phyloP scores from a whole-genome alignment of 2,888 invertebrate species.

The Clostera curtula region DNA sequence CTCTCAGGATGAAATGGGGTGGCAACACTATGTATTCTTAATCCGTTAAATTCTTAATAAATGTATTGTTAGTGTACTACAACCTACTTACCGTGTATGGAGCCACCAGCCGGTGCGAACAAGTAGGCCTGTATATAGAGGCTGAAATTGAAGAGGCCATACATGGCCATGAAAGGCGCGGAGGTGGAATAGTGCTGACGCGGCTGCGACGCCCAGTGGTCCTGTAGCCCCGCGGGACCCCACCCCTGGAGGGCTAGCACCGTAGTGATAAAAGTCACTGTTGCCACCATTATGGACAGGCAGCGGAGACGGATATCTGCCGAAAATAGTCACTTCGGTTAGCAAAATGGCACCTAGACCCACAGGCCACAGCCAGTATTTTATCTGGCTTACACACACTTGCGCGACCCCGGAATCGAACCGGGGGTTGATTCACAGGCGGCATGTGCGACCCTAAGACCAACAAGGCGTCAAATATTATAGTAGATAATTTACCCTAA shows the following conservation, averaged over 20 bases:
- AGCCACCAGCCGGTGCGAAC: conserved; percentile 89
- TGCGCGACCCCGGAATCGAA: too few relatives aligned
- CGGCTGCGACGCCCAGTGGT: conserved; percentile 93
- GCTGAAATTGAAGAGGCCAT: conserved; percentile 95
- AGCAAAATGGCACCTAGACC: background rate
- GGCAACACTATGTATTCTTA: too few relatives aligned
- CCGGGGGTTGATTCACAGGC: too few relatives aligned
- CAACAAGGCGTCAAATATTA: too few relatives aligned
- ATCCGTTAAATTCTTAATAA: too few relatives aligned
- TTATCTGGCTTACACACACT: too few relatives aligned
- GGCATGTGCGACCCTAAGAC: too few relatives aligned
- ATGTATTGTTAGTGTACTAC: background rate
- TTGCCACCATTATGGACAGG: conserved; percentile 87
- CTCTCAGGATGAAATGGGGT: background rate
- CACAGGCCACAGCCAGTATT: too few relatives aligned
- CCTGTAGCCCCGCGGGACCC: conserved; percentile 92
- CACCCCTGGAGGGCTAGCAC: conserved; percentile 87
- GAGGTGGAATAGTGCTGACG: conserved; percentile 92
- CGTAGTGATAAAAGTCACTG: conserved; percentile 84
- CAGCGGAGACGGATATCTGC: conserved; percentile 94
- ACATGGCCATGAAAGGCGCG: conserved; percentile 96
- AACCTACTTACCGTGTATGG: conserved; percentile 83
- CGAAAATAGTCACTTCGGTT: conserved; percentile 29
- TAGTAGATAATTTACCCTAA: too few relatives aligned
- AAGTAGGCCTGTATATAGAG: conserved; percentile 95